phyloP scores from a whole-genome alignment of 1,140 invertebrate genomes.

The Metopolophium dirhodum region DNA sequence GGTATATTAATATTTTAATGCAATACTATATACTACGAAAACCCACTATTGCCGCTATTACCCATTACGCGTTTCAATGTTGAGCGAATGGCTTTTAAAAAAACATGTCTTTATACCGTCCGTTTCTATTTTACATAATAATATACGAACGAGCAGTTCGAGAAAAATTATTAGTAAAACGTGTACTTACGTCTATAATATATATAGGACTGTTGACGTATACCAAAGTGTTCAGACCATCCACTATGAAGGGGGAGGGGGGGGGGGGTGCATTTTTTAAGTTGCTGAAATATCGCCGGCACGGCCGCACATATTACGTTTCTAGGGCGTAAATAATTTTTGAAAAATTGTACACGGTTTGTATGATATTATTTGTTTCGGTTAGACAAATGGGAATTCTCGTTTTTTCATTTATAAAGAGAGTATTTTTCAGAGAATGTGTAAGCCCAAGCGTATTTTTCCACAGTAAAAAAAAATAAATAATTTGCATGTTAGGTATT shows the following conservation, averaged over 20 bases:
- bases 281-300: slow-evolving; percentile 20
- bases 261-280: neutral
- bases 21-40: neutral
- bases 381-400: slow-evolving; percentile 16
- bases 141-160: neutral
- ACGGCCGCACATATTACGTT: slow-evolving; percentile 8
- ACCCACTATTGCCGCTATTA: neutral
- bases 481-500: neutral
- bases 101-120: neutral
- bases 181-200: neutral
- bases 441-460: neutral
- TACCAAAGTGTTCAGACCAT: neutral
- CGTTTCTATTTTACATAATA: neutral
- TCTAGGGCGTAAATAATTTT: neutral
- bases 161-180: slow-evolving; percentile 25
- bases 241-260: neutral
- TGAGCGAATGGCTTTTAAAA: neutral
- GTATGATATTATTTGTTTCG: slow-evolving; percentile 27
- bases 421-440: neutral
- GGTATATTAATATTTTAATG: neutral
- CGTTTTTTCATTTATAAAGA: neutral
- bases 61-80: neutral
- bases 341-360: neutral
- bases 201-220: neutral
- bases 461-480: neutral